These are phyloP conservation scores for Oncorhynchus clarkii DNA, from an alignment of 2,113 vertebrate species.

Conservation along the genomic window DNA sequence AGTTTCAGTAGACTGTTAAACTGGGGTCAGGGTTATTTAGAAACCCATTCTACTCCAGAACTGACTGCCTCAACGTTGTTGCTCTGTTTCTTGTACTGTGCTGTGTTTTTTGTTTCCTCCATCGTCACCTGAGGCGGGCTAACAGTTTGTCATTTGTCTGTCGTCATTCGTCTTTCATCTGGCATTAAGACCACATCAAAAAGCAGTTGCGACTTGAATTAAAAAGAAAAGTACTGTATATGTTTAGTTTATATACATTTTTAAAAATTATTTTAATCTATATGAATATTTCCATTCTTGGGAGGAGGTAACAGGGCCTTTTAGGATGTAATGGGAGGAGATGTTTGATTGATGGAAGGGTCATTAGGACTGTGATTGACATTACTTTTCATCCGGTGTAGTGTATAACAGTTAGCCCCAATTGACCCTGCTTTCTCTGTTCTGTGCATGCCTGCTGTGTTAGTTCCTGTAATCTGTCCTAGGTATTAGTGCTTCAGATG, in stretches of 20 bases:
- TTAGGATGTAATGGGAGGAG: constrained; percentile 21
- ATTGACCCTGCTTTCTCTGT: constrained; percentile 52
- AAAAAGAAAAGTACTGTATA: constrained; percentile 48
- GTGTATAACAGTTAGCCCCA: background rate
- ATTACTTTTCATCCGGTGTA: constrained; percentile 21
- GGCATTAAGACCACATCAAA: constrained; percentile 49
- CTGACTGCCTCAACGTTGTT: constrained; percentile 1
- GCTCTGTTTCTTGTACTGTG: constrained; percentile 2
- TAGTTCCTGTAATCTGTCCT: constrained; percentile 69
- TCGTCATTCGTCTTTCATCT: constrained; percentile 26
- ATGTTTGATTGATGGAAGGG: constrained; percentile 3
- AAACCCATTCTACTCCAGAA: background rate
- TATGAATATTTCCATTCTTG: constrained; percentile 65
- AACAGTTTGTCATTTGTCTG: constrained; percentile 9
- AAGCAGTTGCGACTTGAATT: constrained; percentile 37
- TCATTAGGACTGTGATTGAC: constrained; percentile 8
- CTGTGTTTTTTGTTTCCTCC: constrained; percentile 17
- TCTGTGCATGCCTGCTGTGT: constrained; percentile 75
- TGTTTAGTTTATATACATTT: constrained; percentile 44
- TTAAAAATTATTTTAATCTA: constrained; percentile 56
- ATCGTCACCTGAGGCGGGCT: constrained; percentile 4
- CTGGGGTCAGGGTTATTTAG: constrained; percentile 1
- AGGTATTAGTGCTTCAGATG: constrained; percentile 46
- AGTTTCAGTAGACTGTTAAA: constrained; percentile 11
- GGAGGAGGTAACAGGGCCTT: constrained; percentile 55